A percentile compares a stretch with the other conserved stretches of the same genome.
Evolutionary conservation across 2,113 vertebrate species (phyloP).

Genomic region (Campylomormyrus tamandua): DNA sequence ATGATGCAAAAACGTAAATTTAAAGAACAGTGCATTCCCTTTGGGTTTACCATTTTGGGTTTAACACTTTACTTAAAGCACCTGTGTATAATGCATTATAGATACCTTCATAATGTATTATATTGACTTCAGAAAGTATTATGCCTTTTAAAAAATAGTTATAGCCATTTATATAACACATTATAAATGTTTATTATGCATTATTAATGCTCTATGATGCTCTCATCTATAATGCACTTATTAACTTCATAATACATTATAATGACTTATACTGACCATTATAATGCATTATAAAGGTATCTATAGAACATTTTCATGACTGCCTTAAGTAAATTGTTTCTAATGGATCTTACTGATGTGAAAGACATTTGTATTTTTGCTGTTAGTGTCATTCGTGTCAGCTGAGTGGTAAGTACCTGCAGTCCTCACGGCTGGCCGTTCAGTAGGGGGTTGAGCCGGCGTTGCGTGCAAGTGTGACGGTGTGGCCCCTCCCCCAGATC

Average conservation of each 20-base stretch:
- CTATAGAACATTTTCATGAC: no score
- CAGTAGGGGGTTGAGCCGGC: not conserved
- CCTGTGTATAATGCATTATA: not conserved
- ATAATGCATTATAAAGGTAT: not conserved
- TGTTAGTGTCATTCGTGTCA: not conserved
- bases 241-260: no score
- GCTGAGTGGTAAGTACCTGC: not conserved
- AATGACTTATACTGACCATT: no score
- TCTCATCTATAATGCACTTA: not conserved
- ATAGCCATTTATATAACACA: not conserved
- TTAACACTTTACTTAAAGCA: not conserved
- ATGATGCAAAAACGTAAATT: not conserved
- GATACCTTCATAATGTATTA: not conserved
- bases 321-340: not conserved
- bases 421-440: not conserved
- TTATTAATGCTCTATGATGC: not conserved
- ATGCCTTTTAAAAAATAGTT: not conserved
- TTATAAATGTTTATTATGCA: not conserved
- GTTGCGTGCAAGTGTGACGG: not conserved
- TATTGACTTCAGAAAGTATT: not conserved
- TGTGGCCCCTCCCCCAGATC: constrained; percentile 62
- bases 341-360: not conserved
- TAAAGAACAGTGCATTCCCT: not conserved
- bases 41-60: not conserved
- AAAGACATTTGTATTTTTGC: not conserved